phyloP scores from a whole-genome alignment of 2,113 vertebrate genomes.

The Corythoichthys haematopterus region DNA sequence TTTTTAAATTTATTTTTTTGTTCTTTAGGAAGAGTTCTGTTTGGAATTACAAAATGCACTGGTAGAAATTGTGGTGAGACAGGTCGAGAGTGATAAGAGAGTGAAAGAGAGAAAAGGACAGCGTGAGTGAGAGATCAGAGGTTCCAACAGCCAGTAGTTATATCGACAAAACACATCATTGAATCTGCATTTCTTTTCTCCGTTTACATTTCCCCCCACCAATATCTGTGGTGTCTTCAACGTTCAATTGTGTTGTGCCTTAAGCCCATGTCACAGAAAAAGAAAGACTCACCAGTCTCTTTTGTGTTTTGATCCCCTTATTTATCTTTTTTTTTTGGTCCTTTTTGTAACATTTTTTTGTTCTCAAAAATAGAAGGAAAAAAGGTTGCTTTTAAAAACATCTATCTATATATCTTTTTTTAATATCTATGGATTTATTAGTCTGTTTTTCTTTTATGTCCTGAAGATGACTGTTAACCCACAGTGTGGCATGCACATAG shows the following conservation, averaged over 20 bases:
- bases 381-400: slow-evolving; percentile 77
- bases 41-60: slow-evolving; percentile 80
- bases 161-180: slow-evolving; percentile 61
- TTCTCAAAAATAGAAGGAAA: slow-evolving; percentile 89
- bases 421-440: slow-evolving; percentile 62
- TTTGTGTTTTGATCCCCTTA: slow-evolving; percentile 68
- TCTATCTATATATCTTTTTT: slow-evolving; percentile 66
- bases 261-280: slow-evolving; percentile 66
- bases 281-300: slow-evolving; percentile 64
- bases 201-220: slow-evolving; percentile 24
- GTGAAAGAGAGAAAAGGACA: slow-evolving; percentile 44
- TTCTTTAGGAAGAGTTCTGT: slow-evolving; percentile 78
- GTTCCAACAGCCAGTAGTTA: slow-evolving; percentile 59
- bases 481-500: slow-evolving; percentile 82
- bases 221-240: slow-evolving; percentile 45
- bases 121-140: slow-evolving; percentile 57
- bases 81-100: slow-evolving; percentile 60
- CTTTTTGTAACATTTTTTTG: slow-evolving; percentile 66
- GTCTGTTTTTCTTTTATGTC: slow-evolving; percentile 72
- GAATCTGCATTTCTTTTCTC: slow-evolving; percentile 58
- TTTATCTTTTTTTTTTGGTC: slow-evolving; percentile 58
- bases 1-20: slow-evolving; percentile 54
- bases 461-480: slow-evolving; percentile 80
- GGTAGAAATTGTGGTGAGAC: slow-evolving; percentile 73
- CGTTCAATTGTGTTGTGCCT: slow-evolving; percentile 64